Conservation (phyloP, 2,888 invertebrate genomes). For the Andrena haemorrhoa region DNA sequence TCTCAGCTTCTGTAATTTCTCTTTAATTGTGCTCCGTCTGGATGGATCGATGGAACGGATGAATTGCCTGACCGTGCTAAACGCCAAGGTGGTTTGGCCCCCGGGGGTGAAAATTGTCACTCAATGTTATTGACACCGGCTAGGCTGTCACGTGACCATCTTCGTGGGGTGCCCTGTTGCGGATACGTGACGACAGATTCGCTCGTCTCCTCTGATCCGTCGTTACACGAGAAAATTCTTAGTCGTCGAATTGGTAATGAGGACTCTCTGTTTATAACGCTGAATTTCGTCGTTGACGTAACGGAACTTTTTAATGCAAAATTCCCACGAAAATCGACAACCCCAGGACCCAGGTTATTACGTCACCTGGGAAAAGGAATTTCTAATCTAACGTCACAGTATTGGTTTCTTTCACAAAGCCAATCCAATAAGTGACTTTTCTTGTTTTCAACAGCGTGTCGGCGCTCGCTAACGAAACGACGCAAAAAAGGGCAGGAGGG, state of each 20-base stretch:
- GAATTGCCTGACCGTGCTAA: constrained; percentile 18
- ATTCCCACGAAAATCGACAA: no score
- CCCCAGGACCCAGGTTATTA: no score
- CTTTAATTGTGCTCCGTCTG: constrained; percentile 27
- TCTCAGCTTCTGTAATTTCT: constrained; percentile 30
- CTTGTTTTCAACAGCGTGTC: constrained; percentile 1
- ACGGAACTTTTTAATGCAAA: no score
- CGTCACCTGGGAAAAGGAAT: no score
- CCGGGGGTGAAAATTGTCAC: constrained; percentile 32
- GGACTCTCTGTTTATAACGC: neutral
- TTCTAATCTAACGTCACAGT: neutral
- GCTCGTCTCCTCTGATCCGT: neutral
- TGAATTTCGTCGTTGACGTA: neutral
- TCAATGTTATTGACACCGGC: constrained; percentile 38
- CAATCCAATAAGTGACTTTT: neutral
- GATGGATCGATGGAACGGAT: constrained; percentile 18
- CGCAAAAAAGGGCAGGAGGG: neutral
- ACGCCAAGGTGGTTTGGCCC: constrained; percentile 1
- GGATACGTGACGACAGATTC: constrained; percentile 4
- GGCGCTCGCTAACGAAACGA: neutral
- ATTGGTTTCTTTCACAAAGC: neutral
- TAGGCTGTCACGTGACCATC: constrained; percentile 24
- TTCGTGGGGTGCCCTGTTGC: constrained; percentile 23
- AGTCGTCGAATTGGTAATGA: neutral
- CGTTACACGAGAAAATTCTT: neutral